Evolutionary conservation across 1,140 invertebrate species (phyloP).

Genomic region (Delia radicum): DNA sequence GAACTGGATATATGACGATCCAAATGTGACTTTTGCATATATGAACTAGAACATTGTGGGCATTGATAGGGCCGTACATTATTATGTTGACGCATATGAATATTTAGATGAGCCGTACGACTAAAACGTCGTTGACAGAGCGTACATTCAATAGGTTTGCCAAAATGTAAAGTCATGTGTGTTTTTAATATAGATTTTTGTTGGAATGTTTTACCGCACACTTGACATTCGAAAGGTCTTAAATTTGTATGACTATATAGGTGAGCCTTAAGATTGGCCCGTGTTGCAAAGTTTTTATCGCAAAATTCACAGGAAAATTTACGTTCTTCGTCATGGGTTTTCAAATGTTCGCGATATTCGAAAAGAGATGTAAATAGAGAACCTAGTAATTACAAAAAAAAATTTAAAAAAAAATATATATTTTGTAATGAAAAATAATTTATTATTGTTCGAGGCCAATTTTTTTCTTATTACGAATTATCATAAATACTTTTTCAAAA

Average conservation of each 20-base stretch:
- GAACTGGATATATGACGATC: conserved; percentile 28
- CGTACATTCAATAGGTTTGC: conserved; percentile 27
- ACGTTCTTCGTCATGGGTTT: neutral
- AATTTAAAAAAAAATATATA: too few species aligned
- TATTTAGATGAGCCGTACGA: conserved; percentile 23
- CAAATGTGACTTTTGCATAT: conserved; percentile 32
- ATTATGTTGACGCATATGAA: conserved; percentile 27
- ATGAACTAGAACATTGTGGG: conserved; percentile 23
- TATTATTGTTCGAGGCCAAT: too few species aligned
- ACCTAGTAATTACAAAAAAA: neutral
- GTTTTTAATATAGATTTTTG: conserved; percentile 30
- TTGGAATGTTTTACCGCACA: conserved; percentile 28
- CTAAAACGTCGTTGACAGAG: conserved; percentile 30
- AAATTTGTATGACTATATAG: conserved; percentile 25
- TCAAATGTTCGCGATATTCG: neutral
- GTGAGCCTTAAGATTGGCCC: neutral
- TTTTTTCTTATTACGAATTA: too few species aligned
- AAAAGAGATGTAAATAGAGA: neutral
- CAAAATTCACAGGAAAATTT: neutral
- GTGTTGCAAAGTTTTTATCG: neutral
- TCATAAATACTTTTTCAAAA: too few species aligned
- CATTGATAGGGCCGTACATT: conserved; percentile 25
- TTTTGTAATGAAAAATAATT: too few species aligned
- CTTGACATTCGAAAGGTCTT: conserved; percentile 28
- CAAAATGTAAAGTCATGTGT: conserved; percentile 28